Evolutionary conservation across 2,888 invertebrate species (phyloP).

Genomic region (Biston stratarius): DNA sequence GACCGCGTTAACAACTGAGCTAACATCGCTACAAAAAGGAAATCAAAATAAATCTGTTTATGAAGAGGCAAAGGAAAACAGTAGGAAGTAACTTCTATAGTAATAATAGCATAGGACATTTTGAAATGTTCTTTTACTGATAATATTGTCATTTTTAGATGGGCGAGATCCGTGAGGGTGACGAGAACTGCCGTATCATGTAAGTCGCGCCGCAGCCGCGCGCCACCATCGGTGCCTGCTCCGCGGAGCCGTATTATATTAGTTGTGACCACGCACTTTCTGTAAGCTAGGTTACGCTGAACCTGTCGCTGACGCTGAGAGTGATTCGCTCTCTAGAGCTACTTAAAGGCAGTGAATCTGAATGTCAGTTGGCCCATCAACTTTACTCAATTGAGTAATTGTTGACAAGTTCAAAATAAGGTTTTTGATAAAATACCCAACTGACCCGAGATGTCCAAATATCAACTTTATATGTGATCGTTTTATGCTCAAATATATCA

Average conservation of each 20-base stretch:
- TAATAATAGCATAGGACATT: too few species aligned
- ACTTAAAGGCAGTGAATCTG: neutral
- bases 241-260: constrained; percentile 11
- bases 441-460: too few species aligned
- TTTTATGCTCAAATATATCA: too few species aligned
- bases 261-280: constrained; percentile 41
- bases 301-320: constrained; percentile 25
- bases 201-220: constrained; percentile 52
- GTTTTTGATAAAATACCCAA: too few species aligned
- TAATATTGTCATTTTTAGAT: constrained; percentile 55
- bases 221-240: constrained; percentile 28
- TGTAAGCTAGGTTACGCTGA: constrained; percentile 33
- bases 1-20: too few species aligned
- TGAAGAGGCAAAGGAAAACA: too few species aligned
- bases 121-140: too few species aligned
- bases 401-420: neutral
- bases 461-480: too few species aligned
- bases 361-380: neutral
- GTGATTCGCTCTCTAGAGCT: neutral
- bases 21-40: too few species aligned
- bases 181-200: constrained; percentile 81
- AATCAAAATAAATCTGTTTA: too few species aligned
- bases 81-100: too few species aligned
- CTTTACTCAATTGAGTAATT: neutral
- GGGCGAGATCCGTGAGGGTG: constrained; percentile 77